Evolutionary conservation across 2,888 invertebrate genomes (phyloP).

Genomic region (Hydriomena furcata): DNA sequence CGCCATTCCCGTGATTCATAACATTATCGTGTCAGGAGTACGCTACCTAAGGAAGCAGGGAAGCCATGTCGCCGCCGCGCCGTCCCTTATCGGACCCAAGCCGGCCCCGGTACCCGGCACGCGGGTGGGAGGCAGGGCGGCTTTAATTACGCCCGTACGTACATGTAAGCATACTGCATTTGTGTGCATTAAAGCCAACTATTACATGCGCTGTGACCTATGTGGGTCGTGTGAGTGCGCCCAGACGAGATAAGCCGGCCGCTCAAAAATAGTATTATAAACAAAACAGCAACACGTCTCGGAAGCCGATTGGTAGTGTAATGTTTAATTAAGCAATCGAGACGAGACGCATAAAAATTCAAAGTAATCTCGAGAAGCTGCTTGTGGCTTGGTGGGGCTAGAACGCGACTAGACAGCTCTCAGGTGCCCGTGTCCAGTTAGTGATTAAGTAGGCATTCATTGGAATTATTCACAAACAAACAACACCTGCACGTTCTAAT

Average conservation of each 20-base stretch:
- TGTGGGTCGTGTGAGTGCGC: conserved; percentile 62
- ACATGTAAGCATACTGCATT: conserved; percentile 50
- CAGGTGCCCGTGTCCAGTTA: conserved; percentile 26
- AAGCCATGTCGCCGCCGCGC: conserved; percentile 31
- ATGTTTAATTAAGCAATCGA: conserved; percentile 26
- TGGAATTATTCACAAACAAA: conserved; percentile 23
- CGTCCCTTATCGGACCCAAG: conserved; percentile 38
- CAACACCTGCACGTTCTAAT: conserved; percentile 20
- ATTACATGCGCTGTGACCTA: conserved; percentile 42
- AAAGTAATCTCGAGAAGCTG: conserved; percentile 19
- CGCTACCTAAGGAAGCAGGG: conserved; percentile 7
- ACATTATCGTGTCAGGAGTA: neutral
- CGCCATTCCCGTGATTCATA: neutral
- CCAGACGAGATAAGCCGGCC: conserved; percentile 54
- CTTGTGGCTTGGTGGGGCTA: conserved; percentile 32
- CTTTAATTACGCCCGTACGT: conserved; percentile 55
- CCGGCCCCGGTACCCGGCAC: conserved; percentile 34
- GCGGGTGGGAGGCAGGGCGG: conserved; percentile 42
- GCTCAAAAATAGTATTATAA: conserved; percentile 27
- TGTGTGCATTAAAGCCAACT: conserved; percentile 34
- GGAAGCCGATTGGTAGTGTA: conserved; percentile 20
- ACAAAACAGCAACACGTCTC: conserved; percentile 31
- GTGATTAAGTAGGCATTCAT: conserved; percentile 27
- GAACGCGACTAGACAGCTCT: conserved; percentile 30
- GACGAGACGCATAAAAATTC: conserved; percentile 21